A percentile compares a stretch with the other conserved stretches of the same genome.
Evolutionary conservation across 1,140 invertebrate genomes (phyloP).

Genomic region (Heliconius melpomene): DNA sequence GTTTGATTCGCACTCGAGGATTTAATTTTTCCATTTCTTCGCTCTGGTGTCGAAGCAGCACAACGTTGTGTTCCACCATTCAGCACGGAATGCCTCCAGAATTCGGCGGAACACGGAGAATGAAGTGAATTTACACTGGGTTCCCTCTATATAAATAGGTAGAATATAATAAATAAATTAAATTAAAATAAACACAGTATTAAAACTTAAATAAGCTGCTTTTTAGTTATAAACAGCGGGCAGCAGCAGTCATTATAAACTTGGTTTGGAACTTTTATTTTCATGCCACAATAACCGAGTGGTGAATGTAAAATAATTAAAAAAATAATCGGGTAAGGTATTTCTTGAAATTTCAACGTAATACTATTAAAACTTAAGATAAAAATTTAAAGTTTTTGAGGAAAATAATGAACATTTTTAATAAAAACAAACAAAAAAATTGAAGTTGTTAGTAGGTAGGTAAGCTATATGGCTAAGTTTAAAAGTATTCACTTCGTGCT

Average conservation of each 20-base stretch:
- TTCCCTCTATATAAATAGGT: too few relatives aligned
- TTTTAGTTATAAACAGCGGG: neutral
- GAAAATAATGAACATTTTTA: neutral
- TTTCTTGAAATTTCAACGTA: neutral
- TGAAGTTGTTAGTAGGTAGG: neutral
- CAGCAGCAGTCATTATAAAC: slow-evolving; percentile 30
- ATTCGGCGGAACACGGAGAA: too few relatives aligned
- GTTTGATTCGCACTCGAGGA: too few relatives aligned
- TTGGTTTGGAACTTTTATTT: slow-evolving; percentile 21
- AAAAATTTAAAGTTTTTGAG: neutral
- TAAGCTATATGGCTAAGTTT: too few relatives aligned
- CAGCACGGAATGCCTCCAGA: too few relatives aligned
- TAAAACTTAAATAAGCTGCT: neutral
- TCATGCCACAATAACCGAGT: slow-evolving; percentile 19
- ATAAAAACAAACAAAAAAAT: neutral
- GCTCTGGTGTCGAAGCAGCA: too few relatives aligned
- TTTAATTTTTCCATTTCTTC: too few relatives aligned
- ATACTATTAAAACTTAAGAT: neutral
- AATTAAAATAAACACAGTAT: too few relatives aligned
- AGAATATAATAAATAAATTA: too few relatives aligned
- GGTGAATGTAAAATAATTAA: slow-evolving; percentile 7
- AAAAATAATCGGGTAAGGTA: neutral
- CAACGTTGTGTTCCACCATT: too few relatives aligned
- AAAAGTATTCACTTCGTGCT: too few relatives aligned
- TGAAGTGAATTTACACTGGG: too few relatives aligned